Conservation (phyloP, 2,113 vertebrate species). For the Colaptes auratus region DNA sequence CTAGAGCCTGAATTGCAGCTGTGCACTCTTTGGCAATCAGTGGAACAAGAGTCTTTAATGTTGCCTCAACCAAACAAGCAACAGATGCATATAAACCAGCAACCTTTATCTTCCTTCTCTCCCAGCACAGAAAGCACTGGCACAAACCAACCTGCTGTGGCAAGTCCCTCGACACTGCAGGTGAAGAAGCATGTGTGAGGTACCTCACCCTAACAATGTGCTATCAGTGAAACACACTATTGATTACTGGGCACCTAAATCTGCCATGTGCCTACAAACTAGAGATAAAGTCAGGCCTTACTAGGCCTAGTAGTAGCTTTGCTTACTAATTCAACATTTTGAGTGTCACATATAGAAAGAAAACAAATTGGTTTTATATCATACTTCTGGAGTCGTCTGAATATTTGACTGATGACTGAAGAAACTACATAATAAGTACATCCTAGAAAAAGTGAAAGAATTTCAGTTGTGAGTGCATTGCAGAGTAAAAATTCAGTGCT, state of each 20-base stretch:
- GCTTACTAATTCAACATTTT: background rate
- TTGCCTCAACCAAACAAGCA: background rate
- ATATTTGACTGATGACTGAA: background rate
- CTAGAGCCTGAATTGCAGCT: no score
- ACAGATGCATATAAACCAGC: rapidly evolving
- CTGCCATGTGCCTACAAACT: background rate
- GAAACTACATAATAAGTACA: background rate
- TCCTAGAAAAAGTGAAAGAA: background rate
- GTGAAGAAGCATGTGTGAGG: rapidly evolving
- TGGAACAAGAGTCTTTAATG: background rate
- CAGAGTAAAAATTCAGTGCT: background rate
- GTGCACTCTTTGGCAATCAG: no score
- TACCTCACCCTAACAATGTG: background rate
- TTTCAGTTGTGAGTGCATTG: background rate
- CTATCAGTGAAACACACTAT: rapidly evolving
- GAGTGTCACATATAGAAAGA: background rate
- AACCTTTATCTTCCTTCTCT: background rate
- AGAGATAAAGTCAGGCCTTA: background rate
- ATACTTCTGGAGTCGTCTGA: background rate
- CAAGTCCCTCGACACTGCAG: background rate
- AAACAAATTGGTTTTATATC: background rate
- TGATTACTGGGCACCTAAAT: background rate
- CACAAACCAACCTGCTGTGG: background rate
- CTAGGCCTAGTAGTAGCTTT: background rate
- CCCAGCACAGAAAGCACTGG: background rate